Percentiles rank a stretch among this genome's conserved stretches.
Conservation (phyloP, 2,113 vertebrate species). For the Leiothrix lutea region DNA sequence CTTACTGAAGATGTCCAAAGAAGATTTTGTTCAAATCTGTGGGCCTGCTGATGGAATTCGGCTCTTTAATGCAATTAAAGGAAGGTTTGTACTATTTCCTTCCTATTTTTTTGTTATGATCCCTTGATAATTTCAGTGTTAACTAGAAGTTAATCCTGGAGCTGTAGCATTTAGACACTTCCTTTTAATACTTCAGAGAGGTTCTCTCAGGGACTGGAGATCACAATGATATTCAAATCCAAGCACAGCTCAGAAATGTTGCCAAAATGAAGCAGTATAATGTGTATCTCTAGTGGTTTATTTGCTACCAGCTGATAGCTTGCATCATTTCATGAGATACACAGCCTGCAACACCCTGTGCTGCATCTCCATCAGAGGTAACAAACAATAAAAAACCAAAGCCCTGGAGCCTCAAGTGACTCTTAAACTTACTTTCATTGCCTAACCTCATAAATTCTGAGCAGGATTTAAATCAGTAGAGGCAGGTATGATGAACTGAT, state of each 20-base stretch:
- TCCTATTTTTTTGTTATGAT: background rate
- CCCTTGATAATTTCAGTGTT: background rate
- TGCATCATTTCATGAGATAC: background rate
- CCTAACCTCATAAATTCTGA: background rate
- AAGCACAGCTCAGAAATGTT: background rate
- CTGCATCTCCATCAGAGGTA: background rate
- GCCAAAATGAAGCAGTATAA: background rate
- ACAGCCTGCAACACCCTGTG: background rate
- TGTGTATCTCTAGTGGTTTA: background rate
- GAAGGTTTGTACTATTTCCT: constrained; percentile 80
- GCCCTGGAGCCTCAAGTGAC: background rate
- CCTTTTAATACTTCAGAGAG: background rate
- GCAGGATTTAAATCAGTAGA: background rate
- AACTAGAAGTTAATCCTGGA: background rate
- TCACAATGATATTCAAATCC: background rate
- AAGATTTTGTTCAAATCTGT: constrained; percentile 93
- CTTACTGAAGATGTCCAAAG: constrained; percentile 90
- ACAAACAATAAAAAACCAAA: background rate
- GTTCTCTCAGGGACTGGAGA: background rate
- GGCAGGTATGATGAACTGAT: background rate
- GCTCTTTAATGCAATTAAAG: constrained; percentile 92
- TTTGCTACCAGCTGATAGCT: background rate
- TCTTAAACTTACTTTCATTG: background rate
- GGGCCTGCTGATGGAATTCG: constrained; percentile 94
- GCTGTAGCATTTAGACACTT: background rate